A percentile compares a stretch with the other conserved stretches of the same genome.
These are phyloP conservation scores for Plectus sambesii DNA, from an alignment of 1,140 invertebrate genomes.

Conservation along the genomic window DNA sequence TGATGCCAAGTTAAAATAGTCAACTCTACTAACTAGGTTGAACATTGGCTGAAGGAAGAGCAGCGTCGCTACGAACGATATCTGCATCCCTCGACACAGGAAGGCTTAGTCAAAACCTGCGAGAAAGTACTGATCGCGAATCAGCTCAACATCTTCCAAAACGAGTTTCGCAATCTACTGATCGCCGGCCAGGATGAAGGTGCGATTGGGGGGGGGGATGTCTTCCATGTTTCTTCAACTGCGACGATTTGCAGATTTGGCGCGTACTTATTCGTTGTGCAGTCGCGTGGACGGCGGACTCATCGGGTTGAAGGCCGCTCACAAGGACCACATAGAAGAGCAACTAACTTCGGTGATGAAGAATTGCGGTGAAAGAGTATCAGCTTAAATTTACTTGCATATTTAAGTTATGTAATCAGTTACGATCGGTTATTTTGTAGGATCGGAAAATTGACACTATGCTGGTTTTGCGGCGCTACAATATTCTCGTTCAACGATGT, in stretches of 20 bases:
- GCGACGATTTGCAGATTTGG: constrained; percentile 74
- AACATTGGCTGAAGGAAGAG: constrained; percentile 78
- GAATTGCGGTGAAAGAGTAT: too few relatives aligned
- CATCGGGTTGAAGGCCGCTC: constrained; percentile 67
- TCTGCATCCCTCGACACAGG: constrained; percentile 79
- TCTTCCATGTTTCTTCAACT: too few relatives aligned
- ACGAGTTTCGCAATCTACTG: constrained; percentile 89
- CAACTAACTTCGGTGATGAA: too few relatives aligned
- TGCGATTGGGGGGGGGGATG: too few relatives aligned
- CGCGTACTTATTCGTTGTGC: constrained; percentile 86
- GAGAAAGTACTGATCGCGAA: constrained; percentile 93
- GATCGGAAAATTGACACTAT: too few relatives aligned
- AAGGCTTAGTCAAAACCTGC: constrained; percentile 71
- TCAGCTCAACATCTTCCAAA: constrained; percentile 86
- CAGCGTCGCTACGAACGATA: constrained; percentile 82
- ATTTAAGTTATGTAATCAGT: too few relatives aligned
- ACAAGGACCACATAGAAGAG: constrained; percentile 87
- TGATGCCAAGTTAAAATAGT: constrained; percentile 1
- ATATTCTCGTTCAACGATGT: too few relatives aligned
- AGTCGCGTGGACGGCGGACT: constrained; percentile 83
- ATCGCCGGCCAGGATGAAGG: constrained; percentile 83
- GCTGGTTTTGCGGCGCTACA: too few relatives aligned
- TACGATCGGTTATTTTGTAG: too few relatives aligned
- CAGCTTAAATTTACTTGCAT: too few relatives aligned
- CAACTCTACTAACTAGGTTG: constrained; percentile 59